Base-by-base conservation (phyloP, 2,113 vertebrate genomes). In the Cyprinodon brontotheroides region DNA sequence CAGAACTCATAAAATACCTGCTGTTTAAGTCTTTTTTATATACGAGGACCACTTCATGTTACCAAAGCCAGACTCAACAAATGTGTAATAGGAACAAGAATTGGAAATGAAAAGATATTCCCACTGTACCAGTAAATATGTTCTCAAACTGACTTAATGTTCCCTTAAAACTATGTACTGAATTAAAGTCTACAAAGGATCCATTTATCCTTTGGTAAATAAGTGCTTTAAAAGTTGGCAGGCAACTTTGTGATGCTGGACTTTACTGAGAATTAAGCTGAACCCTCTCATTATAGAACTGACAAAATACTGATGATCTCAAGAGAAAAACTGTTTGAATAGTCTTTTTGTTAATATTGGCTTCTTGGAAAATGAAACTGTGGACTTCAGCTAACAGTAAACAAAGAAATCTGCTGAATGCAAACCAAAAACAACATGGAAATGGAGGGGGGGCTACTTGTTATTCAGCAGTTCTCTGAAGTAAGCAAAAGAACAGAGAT, bases 231-330 rank as follows among this genome's bases (percentile, higher is more conserved):
- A 43, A 40, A 3, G 3, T 29, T 40, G 22, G 22, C 40, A 37
- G 53, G 57, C 15, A 62, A 36, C 20, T 20, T 38, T 73, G 60
- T 22, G 10, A 9, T 47, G 14, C 72, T 62, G 61, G 36, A 48
- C n/a, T 57, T 45, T 67, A 74, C 29, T 3, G 48, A 67, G 14
- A 60, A 41, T 0, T 48, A 39, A 65, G 69, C 60, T 65, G 38
- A 81, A 69, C 39, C 65, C n/a, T 64, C 61, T 45, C 47, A 40
- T 68, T 39, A 22, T 66, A 53, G 66, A 61, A 65, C 36, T 68
- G 38, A 48, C 15, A 69, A 39, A n/a, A 60, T 47, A 65, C 68
- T 17, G 64, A 53, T 77, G 61, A 45, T 3, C 6, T 8, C 50
- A 3, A 40, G 29, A 76, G n/a, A 22, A 72, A 36, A 22, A 17